Base-by-base conservation (phyloP, 1,140 invertebrate species). In the Drosophila parvula region DNA sequence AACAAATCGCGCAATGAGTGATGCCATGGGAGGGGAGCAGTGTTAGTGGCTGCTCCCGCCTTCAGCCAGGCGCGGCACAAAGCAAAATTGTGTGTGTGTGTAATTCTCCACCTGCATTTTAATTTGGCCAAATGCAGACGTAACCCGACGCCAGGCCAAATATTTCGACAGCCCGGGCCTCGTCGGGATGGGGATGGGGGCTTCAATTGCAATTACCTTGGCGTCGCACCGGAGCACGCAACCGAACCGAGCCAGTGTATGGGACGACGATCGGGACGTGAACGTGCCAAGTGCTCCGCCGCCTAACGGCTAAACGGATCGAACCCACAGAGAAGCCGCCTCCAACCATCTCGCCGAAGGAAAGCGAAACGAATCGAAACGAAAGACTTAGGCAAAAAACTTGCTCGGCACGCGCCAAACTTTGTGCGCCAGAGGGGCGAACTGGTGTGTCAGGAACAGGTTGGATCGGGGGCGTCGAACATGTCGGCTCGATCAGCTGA, bases 141-240 rank as follows among this genome's bases (percentile, higher is more conserved):
- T 77, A 77, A 77, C 74, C 73, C 56, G 74, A 55, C 18, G 63
- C 62, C 62, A 32, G 69, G 68, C 56, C 56, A 74, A 74, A 53
- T 43, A 71, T 73, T 73, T 64, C 73, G 53, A 65, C 71, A 75
- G 61, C n/a, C 44, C 38, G 70, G 12, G 36, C 38, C 60, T 11
- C 30, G 32, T 5, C 51, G 50, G 48, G 68, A 48, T 48, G 65
- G 65, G 43, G 65, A 22, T 22, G 22, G 65, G 50, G 47, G 65
- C 64, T 41, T 50, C 73, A 65, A 64, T 74, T 76, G 74, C 74
- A 76, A 76, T 76, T 76, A 55, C 74, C 73, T 76, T 76, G 74
- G 73, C 63, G 53, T 36, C 22, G 30, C 53, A 44, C 27, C 45
- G 34, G 44, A 56, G 51, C 34, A 59, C 61, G 62, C 48, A 57